Evolutionary conservation across 2,113 vertebrate genomes (phyloP), one percentile per base, ranked within the genome.

Genomic region (Apteryx mantelli): DNA sequence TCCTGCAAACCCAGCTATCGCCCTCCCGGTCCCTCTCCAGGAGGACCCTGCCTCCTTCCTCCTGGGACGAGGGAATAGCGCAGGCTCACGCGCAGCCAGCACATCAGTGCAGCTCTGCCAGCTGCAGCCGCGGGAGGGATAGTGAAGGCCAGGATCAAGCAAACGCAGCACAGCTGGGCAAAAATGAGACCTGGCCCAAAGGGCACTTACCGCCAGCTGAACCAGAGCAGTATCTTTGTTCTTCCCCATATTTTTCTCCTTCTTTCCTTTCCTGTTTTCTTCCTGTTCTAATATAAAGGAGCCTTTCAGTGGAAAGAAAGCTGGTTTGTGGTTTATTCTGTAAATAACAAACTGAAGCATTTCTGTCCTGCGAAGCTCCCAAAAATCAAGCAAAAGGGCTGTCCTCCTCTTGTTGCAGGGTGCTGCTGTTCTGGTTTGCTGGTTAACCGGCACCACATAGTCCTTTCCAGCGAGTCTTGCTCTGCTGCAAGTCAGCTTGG

Each of bases 71-170:
- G 64, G 63, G 76, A 88, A 88, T 63, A 58, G 75, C 63, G 55
- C 91, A 9, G 16, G n/a, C 78, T 50, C 0, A 0, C 85, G 66
- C 70, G 7, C 10, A 61, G 84, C 22, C 38, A 34, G 61, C 46
- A n/a, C 65, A 9, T 25, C 2, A 0, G 38, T 65, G 44, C 44
- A 3, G 19, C 73, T 20, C 65, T 0, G 0, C 0, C 0, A 38
- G n/a, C 78, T 66, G 50, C 11, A 14, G 34, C 15, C 28, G 14
- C 75, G 24, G n/a, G 15, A 40, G 19, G 19, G 48, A 9, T 22
- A 38, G 7, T 14, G 42, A 38, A 82, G 66, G 56, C 48, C 58
- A 71, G 61, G 48, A 40, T 3, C 64, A 89, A 82, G 58, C 30
- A 66, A 38, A 24, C 19, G 44, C 68, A 68, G 60, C 0, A 0